Evolutionary conservation across 92 coral and sea anemone species (phyloP), one percentile per base, ranked within the genome.

Genomic region (Pocillopora grandis): DNA sequence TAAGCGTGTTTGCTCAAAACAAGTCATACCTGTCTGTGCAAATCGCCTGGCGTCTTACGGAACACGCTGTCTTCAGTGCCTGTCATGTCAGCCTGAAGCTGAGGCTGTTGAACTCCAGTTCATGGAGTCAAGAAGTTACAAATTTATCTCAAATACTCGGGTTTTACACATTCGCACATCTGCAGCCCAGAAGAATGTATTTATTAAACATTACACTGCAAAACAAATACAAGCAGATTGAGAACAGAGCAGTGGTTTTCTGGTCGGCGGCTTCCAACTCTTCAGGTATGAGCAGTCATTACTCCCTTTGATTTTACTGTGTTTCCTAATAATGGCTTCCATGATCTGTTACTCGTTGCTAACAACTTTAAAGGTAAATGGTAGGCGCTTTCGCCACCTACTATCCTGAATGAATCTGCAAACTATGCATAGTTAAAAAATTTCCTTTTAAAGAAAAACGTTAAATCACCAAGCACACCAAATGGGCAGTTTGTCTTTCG

Each of bases 211-310:
- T 93, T 23, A 52, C 91, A 16, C 90, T 90, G 15, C 82, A 80
- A 21, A 89, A 81, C 80, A 89, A 76, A 20, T 33, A 88, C 21
- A 90, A 92, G 1, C 61, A 66, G 61, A 76, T 49, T 14, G 95
- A 93, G 71, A 73, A 71, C 52, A 77, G 84, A 66, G 78, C 91
- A 1, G 33, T 93, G 52, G 71, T 76, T 49, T 89, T 93, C 89
- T 89, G 88, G 91, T 89, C 97, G 27, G 81, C 89, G 58, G 84
- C 88, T 37, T 49, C 87, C 64, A 93, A 91, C 87, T 86, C 90
- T 10, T 89, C 93, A 80, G 91, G 97, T 93, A 73, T 1, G 89
- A 27, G 71, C 16, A 2, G 31, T 76, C 23, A 76, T 27, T 76
- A 21, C 12, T 17, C 57, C 42, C 16, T 13, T 71, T 19, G 56